These are phyloP conservation scores for Stegophylla sp. DNA, from an alignment of 2,888 invertebrate species.

Conservation along the genomic window DNA sequence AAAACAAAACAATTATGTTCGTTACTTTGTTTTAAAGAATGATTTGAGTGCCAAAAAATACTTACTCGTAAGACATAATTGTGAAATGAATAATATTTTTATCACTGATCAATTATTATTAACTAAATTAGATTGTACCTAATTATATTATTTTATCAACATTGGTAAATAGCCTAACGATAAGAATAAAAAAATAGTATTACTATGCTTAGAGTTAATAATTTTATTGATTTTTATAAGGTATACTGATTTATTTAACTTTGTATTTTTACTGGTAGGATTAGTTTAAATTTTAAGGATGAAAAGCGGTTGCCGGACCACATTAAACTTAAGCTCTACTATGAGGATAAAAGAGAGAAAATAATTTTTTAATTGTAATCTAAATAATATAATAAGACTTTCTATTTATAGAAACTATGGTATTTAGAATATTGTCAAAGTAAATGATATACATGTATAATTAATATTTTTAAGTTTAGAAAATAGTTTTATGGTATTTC, in stretches of 20 bases:
- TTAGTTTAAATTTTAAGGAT: conserved; percentile 44
- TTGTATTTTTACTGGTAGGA: conserved; percentile 23
- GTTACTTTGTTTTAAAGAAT: neutral
- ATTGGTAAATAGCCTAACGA: too few relatives aligned
- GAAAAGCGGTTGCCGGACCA: conserved; percentile 58
- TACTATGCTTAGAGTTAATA: neutral
- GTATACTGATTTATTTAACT: conserved; percentile 6
- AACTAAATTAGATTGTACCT: too few relatives aligned
- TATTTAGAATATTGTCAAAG: neutral
- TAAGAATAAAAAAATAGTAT: neutral
- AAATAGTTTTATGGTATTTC: neutral
- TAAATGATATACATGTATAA: neutral
- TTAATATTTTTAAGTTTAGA: neutral
- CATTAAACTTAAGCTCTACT: conserved; percentile 38
- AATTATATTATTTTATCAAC: too few relatives aligned
- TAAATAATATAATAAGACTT: conserved; percentile 28
- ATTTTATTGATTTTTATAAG: neutral
- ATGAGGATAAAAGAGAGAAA: conserved; percentile 38
- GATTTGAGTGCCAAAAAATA: conserved; percentile 24
- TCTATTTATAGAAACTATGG: neutral
- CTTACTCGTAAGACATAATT: neutral
- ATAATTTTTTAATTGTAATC: conserved; percentile 29
- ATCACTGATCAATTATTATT: too few relatives aligned
- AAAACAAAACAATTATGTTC: neutral
- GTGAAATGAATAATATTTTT: too few relatives aligned